These are phyloP conservation scores for Athene cunicularia DNA, from an alignment of 2,113 vertebrate genomes.

Conservation along the genomic window DNA sequence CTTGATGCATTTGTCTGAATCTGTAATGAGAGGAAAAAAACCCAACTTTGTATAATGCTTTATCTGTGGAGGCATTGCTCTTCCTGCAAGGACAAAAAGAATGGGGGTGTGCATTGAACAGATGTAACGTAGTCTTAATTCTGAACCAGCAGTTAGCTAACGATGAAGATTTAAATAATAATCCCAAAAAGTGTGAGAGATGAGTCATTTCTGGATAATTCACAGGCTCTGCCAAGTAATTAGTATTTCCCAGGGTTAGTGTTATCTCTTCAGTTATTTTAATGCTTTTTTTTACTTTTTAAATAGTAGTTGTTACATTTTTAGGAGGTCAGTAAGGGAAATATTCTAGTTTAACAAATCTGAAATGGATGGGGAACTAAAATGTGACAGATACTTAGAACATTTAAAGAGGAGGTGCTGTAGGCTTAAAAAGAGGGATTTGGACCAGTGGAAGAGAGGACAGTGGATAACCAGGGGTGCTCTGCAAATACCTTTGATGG, in stretches of 20 bases:
- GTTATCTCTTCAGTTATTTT: background rate
- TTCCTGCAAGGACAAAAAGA: background rate
- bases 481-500: background rate
- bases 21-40: background rate
- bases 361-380: background rate
- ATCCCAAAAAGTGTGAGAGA: background rate
- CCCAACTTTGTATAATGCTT: background rate
- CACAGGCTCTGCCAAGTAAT: background rate
- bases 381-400: background rate
- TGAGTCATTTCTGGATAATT: background rate
- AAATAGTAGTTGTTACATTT: background rate
- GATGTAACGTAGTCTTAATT: background rate
- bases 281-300: background rate
- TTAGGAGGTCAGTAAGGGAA: background rate
- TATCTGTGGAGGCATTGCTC: background rate
- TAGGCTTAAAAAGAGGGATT: background rate
- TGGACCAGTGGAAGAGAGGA: background rate
- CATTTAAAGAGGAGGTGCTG: background rate
- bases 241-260: background rate
- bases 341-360: background rate
- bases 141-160: background rate
- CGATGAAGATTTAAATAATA: background rate
- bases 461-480: rapidly evolving
- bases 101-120: background rate
- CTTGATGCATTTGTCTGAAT: background rate